phyloP scores from a whole-genome alignment of 1,140 invertebrate species.

The Hypothenemus hampei region DNA sequence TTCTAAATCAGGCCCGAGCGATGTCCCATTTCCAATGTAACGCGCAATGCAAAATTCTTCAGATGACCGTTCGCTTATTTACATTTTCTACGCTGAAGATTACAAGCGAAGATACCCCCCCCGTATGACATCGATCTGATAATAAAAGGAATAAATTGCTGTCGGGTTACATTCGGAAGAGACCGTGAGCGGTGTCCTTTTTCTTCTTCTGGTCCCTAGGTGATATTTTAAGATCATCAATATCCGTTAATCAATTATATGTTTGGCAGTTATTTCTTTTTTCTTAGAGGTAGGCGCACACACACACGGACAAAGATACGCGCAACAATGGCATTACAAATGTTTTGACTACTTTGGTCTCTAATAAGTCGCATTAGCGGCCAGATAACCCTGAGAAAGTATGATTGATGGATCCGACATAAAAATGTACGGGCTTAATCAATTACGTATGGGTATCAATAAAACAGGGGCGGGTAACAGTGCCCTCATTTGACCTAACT shows the following conservation, averaged over 20 bases:
- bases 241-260: constrained; percentile 27
- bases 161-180: no score
- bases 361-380: constrained; percentile 29
- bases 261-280: constrained; percentile 19
- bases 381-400: constrained; percentile 25
- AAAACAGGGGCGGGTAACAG: constrained; percentile 14
- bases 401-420: constrained; percentile 29
- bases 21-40: no score
- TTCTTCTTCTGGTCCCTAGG: no score
- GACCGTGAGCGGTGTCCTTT: no score
- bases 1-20: no score
- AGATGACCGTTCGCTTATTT: no score
- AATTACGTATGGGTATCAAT: constrained; percentile 15
- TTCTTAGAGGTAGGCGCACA: constrained; percentile 19
- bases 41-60: no score
- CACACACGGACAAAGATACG: constrained; percentile 13
- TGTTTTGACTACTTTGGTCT: constrained; percentile 28
- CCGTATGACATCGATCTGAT: no score
- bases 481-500: neutral
- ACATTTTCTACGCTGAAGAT: no score
- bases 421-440: constrained; percentile 26
- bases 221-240: constrained; percentile 21
- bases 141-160: no score
- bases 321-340: constrained; percentile 27
- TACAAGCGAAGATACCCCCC: no score